These are phyloP conservation scores for Antheraea pernyi DNA, from an alignment of 1,140 invertebrate genomes.

Conservation along the genomic window DNA sequence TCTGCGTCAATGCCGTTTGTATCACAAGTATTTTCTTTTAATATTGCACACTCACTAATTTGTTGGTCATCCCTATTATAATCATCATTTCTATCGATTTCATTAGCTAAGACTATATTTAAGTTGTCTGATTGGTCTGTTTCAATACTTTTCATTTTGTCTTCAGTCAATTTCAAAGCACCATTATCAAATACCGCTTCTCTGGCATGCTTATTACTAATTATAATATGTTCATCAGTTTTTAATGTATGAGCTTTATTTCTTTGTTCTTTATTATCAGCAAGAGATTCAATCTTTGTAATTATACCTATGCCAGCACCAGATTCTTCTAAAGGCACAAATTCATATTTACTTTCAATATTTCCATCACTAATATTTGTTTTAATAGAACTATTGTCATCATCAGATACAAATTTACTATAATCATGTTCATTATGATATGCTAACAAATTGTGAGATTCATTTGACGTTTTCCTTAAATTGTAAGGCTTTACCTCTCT, in stretches of 20 bases:
- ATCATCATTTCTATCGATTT: background rate
- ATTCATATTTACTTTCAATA: conserved; percentile 16
- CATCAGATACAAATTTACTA: conserved; percentile 29
- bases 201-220: background rate
- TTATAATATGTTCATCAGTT: background rate
- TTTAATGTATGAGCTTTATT: background rate
- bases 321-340: conserved; percentile 11
- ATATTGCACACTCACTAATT: background rate
- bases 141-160: background rate
- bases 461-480: conserved; percentile 39
- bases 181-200: background rate
- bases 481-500: conserved; percentile 37
- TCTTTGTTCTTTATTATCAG: conserved; percentile 9
- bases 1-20: background rate
- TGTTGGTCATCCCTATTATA: background rate
- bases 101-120: background rate
- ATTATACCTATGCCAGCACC: conserved; percentile 28
- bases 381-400: conserved; percentile 24
- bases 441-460: conserved; percentile 44
- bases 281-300: conserved; percentile 35
- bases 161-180: background rate
- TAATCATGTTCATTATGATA: conserved; percentile 62
- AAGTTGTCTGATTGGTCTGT: background rate
- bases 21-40: background rate
- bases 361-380: conserved; percentile 20